Percentiles rank a stretch among this genome's conserved stretches.
These are phyloP conservation scores for Montipora capitata DNA, from an alignment of 92 coral and sea anemone species.

Conservation along the genomic window DNA sequence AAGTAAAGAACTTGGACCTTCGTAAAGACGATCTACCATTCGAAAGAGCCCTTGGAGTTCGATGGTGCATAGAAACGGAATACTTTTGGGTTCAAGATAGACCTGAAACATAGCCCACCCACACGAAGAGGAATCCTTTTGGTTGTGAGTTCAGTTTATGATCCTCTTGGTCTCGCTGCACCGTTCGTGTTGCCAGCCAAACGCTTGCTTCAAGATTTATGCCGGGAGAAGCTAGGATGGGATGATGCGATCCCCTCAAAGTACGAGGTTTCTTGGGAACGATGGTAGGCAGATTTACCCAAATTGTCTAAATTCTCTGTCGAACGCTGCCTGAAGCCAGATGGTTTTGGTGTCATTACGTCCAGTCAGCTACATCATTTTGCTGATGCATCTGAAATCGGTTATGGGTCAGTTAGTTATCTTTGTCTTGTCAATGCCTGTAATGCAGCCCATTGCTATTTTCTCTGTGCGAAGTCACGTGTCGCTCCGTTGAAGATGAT, in stretches of 20 bases:
- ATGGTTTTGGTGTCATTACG: neutral
- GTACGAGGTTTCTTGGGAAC: slow-evolving; percentile 13
- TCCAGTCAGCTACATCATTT: slow-evolving; percentile 23
- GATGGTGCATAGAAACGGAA: slow-evolving; percentile 33
- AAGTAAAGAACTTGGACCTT: slow-evolving; percentile 13
- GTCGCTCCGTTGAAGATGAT: slow-evolving; percentile 26
- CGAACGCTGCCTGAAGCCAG: slow-evolving; percentile 1
- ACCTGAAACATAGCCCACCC: slow-evolving; percentile 19
- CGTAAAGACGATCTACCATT: slow-evolving; percentile 15
- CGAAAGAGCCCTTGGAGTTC: slow-evolving; percentile 37
- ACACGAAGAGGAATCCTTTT: neutral
- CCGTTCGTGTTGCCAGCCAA: slow-evolving; percentile 20
- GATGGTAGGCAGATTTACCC: slow-evolving; percentile 21
- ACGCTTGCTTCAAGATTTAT: slow-evolving; percentile 26
- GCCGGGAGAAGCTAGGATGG: slow-evolving; percentile 33
- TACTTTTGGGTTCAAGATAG: slow-evolving; percentile 1
- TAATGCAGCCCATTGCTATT: slow-evolving; percentile 2
- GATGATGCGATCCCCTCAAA: slow-evolving; percentile 14
- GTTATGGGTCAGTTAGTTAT: neutral
- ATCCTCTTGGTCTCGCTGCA: slow-evolving; percentile 16
- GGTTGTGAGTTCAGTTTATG: neutral
- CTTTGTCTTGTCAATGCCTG: neutral
- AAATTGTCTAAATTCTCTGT: slow-evolving; percentile 3
- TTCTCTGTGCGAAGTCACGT: slow-evolving; percentile 34
- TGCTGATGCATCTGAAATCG: slow-evolving; percentile 32